Percentiles rank a stretch among this genome's conserved stretches.
phyloP scores from a whole-genome alignment of 2,113 vertebrate genomes.

The Galemys pyrenaicus region DNA sequence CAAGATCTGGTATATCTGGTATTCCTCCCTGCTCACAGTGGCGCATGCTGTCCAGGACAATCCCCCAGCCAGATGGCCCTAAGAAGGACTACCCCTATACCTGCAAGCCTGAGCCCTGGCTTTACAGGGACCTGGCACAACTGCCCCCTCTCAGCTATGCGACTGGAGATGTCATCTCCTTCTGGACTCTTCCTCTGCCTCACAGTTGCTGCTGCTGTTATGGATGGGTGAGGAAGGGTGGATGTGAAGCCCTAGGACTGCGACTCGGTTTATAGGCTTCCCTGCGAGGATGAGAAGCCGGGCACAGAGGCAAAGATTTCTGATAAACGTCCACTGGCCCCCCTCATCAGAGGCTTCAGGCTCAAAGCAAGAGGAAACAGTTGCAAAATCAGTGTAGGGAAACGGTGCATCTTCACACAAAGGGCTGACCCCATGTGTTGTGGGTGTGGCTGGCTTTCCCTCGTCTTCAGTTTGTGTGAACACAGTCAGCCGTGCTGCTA shows the following conservation, averaged over 20 bases:
- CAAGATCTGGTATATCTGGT: neutral
- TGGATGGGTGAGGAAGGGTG: fast-evolving
- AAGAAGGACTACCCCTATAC: neutral
- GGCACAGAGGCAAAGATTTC: neutral
- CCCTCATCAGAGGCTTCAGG: slow-evolving; percentile 21
- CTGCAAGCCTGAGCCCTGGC: neutral
- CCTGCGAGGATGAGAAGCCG: neutral
- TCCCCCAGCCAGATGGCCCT: neutral
- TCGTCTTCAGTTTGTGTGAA: slow-evolving; percentile 11
- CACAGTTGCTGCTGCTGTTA: neutral
- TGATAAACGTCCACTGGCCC: neutral
- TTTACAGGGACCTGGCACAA: neutral
- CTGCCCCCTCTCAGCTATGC: neutral
- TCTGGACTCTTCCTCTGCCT: neutral
- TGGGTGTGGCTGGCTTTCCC: neutral
- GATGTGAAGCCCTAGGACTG: neutral
- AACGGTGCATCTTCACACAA: neutral
- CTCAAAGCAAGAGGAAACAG: slow-evolving; percentile 10
- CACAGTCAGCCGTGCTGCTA: neutral
- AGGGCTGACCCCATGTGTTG: neutral
- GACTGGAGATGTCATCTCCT: neutral
- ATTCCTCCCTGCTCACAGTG: neutral
- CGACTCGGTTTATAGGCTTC: neutral
- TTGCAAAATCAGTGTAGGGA: slow-evolving; percentile 17
- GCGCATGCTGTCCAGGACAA: neutral